Evolutionary conservation across 2,113 vertebrate species (phyloP).

Genomic region (western clawed frog (Xenopus tropicalis)): UCB_Xtro_10.0 CM004446.2:114656501-114657000

Average conservation of each 20-base stretch:
- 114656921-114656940: slow-evolving; percentile 65
- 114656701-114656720: too few relatives aligned
- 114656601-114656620: too few relatives aligned
- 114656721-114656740: too few relatives aligned
- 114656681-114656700: too few relatives aligned
- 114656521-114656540: too few relatives aligned
- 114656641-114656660: too few relatives aligned
- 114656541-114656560: too few relatives aligned
- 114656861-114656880: slow-evolving; percentile 69
- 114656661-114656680: too few relatives aligned
- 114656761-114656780: slow-evolving; percentile 46
- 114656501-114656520: too few relatives aligned
- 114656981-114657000: neutral
- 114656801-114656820: slow-evolving; percentile 68
- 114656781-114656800: slow-evolving; percentile 70
- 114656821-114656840: slow-evolving; percentile 64
- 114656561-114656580: too few relatives aligned
- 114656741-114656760: neutral
- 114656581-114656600: too few relatives aligned
- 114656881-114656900: slow-evolving; percentile 63
- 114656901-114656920: slow-evolving; percentile 66
- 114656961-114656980: slow-evolving; percentile 56
- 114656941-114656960: slow-evolving; percentile 64
- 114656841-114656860: slow-evolving; percentile 63
- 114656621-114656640: too few relatives aligned